Conservation (phyloP, 2,113 vertebrate genomes). For the Etheostoma spectabile region DNA sequence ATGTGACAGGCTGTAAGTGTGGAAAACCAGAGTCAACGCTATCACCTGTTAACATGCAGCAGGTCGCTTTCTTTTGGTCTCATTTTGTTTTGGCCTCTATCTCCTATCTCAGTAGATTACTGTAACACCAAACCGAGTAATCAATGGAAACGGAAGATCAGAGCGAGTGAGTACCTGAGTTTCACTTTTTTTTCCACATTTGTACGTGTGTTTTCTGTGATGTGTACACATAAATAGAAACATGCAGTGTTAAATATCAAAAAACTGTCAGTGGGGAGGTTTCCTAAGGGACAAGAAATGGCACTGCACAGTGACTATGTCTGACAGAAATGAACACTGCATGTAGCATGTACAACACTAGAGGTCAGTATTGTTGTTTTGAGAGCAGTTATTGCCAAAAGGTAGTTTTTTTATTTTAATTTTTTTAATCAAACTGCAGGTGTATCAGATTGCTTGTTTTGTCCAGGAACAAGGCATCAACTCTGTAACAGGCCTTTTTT, state of each 20-base stretch:
- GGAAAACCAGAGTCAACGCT: not conserved
- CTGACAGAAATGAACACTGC: not conserved
- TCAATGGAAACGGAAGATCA: conserved; percentile 76
- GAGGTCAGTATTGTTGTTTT: conserved; percentile 25
- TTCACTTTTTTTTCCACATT: not conserved
- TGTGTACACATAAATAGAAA: not conserved
- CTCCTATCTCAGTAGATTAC: conserved; percentile 34
- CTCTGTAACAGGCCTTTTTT: too few species aligned
- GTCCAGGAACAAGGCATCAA: not conserved
- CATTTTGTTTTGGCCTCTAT: not conserved
- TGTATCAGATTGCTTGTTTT: not conserved
- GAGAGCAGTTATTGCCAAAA: not conserved
- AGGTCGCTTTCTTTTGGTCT: not conserved
- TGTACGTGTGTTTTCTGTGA: not conserved
- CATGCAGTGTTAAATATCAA: not conserved
- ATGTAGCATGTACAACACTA: conserved; percentile 8
- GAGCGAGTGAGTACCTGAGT: conserved; percentile 61
- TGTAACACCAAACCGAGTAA: conserved; percentile 50
- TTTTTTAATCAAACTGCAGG: not conserved
- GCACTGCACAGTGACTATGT: not conserved
- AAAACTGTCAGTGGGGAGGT: not conserved
- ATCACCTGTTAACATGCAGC: not conserved
- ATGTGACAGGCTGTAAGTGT: not conserved
- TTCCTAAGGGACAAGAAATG: not conserved
- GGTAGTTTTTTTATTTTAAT: not conserved